Evolutionary conservation across 2,113 vertebrate genomes (phyloP).

Genomic region (Tonatia bakeri): DNA sequence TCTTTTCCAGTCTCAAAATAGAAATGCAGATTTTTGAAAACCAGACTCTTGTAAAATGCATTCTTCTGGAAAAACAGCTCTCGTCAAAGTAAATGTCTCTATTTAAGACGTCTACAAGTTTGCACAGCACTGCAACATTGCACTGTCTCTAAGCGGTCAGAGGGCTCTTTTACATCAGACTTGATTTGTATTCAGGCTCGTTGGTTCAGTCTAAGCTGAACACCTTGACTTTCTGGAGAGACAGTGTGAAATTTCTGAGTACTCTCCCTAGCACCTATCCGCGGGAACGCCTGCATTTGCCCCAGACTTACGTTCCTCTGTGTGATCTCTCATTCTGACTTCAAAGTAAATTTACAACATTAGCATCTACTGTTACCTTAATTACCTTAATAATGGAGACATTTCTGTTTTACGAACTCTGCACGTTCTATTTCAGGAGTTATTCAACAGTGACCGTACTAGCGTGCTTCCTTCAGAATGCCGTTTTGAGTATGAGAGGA

Average conservation of each 20-base stretch:
- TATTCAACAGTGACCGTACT: neutral
- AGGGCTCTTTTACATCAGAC: neutral
- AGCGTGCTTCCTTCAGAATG: neutral
- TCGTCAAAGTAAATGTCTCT: slow-evolving; percentile 28
- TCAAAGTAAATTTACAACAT: neutral
- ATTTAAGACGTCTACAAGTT: neutral
- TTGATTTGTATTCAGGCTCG: neutral
- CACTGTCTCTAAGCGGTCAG: neutral
- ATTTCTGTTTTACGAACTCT: neutral
- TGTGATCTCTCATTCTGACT: neutral
- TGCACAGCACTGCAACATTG: neutral
- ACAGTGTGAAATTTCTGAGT: neutral
- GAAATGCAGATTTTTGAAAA: slow-evolving; percentile 42
- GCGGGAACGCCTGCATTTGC: neutral
- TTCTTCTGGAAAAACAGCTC: neutral
- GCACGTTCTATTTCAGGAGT: neutral
- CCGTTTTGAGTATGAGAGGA: neutral
- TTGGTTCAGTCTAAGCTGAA: neutral
- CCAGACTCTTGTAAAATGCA: neutral
- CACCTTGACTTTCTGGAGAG: neutral
- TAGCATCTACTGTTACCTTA: neutral
- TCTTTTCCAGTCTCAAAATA: neutral
- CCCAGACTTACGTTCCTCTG: neutral
- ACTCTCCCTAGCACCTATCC: neutral
- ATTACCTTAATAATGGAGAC: neutral